Conservation (phyloP, 2,888 invertebrate species). For the Euphydryas editha region DNA sequence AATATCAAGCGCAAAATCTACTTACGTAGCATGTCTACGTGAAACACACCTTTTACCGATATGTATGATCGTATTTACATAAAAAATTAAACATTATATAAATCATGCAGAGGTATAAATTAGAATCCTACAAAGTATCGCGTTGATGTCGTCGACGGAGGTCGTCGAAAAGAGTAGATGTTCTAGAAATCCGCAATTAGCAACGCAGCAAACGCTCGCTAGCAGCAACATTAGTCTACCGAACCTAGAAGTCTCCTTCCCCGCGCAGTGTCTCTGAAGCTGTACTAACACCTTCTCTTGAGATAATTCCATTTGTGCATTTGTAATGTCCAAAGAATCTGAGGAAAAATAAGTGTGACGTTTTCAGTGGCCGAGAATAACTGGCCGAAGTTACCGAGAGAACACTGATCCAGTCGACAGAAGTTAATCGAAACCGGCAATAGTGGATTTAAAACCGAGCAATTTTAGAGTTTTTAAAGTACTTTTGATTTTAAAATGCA, state of each 20-base stretch:
- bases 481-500: no score
- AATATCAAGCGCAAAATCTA: not conserved
- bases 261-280: constrained; percentile 87
- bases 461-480: no score
- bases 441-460: no score
- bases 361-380: no score
- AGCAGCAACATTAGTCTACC: constrained; percentile 89
- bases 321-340: constrained; percentile 55
- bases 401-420: no score
- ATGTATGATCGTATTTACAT: constrained; percentile 11
- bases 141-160: constrained; percentile 57
- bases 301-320: constrained; percentile 84
- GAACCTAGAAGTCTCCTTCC: constrained; percentile 83
- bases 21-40: not conserved
- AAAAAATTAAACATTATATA: constrained; percentile 5
- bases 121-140: constrained; percentile 62
- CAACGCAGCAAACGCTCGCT: constrained; percentile 83
- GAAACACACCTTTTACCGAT: not conserved
- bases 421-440: no score
- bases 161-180: constrained; percentile 92
- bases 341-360: constrained; percentile 3
- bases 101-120: constrained; percentile 53
- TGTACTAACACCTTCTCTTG: constrained; percentile 93
- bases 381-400: no score
- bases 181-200: constrained; percentile 68